Evolutionary conservation across 2,888 invertebrate genomes (phyloP).

Genomic region (Parnassius glacialis): DNA sequence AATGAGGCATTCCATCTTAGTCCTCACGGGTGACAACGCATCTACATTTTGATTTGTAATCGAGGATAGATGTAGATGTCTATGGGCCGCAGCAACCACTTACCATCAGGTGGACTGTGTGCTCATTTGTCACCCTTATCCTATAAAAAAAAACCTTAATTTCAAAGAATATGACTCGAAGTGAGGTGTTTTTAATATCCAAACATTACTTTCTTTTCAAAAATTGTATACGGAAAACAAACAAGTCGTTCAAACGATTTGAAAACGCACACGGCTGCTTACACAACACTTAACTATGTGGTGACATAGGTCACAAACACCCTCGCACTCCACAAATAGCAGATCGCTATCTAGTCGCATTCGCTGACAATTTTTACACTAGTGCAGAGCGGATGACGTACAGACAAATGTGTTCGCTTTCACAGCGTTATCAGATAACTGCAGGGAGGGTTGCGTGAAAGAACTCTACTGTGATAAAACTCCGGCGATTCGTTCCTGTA

Average conservation of each 20-base stretch:
- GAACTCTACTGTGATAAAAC: constrained; percentile 64
- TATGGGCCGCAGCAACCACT: too few relatives aligned
- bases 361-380: constrained; percentile 79
- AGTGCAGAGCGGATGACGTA: constrained; percentile 67
- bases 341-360: constrained; percentile 75
- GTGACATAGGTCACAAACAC: constrained; percentile 27
- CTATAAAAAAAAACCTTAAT: too few relatives aligned
- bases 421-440: constrained; percentile 74
- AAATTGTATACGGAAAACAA: not conserved
- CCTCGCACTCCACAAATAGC: constrained; percentile 60
- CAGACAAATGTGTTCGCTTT: constrained; percentile 77
- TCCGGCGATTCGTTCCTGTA: constrained; percentile 72
- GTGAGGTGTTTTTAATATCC: too few relatives aligned
- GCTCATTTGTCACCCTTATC: too few relatives aligned
- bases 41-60: too few relatives aligned
- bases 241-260: not conserved
- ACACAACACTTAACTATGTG: constrained; percentile 8
- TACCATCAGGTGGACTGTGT: too few relatives aligned
- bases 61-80: too few relatives aligned
- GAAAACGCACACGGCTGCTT: constrained; percentile 2
- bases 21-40: too few relatives aligned
- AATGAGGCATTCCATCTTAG: too few relatives aligned
- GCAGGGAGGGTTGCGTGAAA: constrained; percentile 71
- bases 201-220: not conserved
- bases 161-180: too few relatives aligned